A percentile compares a stretch with the other conserved stretches of the same genome.
Conservation (phyloP, 2,797 vertebrate genomes). For the Gymnoscopelus microlampas region DNA sequence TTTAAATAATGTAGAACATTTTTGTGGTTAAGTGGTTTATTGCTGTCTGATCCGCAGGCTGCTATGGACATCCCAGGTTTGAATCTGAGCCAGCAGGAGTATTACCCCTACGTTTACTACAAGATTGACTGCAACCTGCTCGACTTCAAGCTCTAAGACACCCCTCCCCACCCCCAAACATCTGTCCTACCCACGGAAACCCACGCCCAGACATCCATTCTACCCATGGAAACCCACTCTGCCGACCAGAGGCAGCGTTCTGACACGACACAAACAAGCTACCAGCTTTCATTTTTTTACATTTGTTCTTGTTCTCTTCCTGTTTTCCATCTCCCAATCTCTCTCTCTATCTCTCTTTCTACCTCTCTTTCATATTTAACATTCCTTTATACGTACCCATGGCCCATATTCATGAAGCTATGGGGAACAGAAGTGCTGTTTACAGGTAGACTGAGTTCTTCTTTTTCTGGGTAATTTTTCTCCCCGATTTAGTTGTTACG, state of each 20-base stretch:
- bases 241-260: constrained; percentile 13
- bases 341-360: background rate
- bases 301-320: constrained; percentile 1
- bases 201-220: background rate
- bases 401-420: constrained; percentile 7
- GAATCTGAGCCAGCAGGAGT: constrained; percentile 97
- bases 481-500: no score
- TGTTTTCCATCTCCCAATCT: background rate
- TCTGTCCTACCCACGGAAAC: background rate
- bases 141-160: constrained; percentile 90
- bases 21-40: background rate
- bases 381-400: constrained; percentile 36
- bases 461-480: no score
- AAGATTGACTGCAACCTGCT: constrained; percentile 97
- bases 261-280: constrained; percentile 43
- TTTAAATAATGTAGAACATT: background rate
- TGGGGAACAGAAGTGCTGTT: constrained; percentile 6
- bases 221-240: background rate
- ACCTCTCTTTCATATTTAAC: no score
- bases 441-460: no score
- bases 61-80: constrained; percentile 96
- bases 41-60: constrained; percentile 77
- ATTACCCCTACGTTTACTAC: constrained; percentile 98
- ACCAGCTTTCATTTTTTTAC: constrained; percentile 54
- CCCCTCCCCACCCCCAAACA: no score